Percentiles rank a stretch among this genome's conserved stretches.
phyloP scores from a whole-genome alignment of 2,888 invertebrate genomes.

The Plutella xylostella region DNA sequence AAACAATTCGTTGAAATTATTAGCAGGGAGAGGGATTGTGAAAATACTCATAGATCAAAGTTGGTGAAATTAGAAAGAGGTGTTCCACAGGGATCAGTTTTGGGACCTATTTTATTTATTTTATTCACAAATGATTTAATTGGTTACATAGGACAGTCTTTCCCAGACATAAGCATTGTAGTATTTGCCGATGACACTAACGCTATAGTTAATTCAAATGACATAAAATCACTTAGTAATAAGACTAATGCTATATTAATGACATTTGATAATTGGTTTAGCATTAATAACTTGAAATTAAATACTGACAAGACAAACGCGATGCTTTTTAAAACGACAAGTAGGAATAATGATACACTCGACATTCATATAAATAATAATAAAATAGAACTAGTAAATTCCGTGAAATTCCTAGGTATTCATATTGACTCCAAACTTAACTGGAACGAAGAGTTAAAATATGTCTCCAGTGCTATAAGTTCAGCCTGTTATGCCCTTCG shows the following conservation, averaged over 20 bases:
- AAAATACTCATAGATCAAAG: not conserved
- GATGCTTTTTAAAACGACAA: not conserved
- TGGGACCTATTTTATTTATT: not conserved
- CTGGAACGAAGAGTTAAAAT: not conserved
- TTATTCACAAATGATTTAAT: not conserved
- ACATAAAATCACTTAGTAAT: not conserved
- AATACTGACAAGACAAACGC: not conserved
- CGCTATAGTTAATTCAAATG: not conserved
- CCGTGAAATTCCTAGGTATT: not conserved
- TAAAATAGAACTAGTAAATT: not conserved
- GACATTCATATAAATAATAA: not conserved
- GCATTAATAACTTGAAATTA: not conserved
- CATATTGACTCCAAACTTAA: not conserved
- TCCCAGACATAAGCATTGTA: not conserved
- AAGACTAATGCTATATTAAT: not conserved
- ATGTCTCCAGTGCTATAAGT: too few species aligned
- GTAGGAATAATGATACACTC: not conserved
- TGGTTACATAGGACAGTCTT: not conserved
- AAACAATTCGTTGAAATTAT: not conserved
- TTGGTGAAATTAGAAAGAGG: not conserved
- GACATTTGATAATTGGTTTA: not conserved
- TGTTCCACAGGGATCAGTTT: not conserved
- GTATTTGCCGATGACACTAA: not conserved
- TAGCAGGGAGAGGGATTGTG: not conserved
- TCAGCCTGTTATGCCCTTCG: too few species aligned